phyloP scores from a whole-genome alignment of 2,797 vertebrate species.

The Podarcis siculus region DNA sequence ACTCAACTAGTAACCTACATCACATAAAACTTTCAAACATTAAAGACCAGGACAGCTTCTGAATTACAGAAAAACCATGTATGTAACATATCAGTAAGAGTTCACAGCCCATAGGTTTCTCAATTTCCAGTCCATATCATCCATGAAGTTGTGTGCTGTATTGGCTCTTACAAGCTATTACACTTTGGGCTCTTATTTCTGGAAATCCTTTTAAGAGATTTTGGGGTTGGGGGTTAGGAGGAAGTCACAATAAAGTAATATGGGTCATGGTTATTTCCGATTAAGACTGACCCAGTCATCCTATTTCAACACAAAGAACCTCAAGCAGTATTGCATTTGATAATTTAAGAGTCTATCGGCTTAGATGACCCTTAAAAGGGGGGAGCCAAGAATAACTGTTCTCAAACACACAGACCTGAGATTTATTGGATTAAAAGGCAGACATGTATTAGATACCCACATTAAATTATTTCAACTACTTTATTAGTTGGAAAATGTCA shows the following conservation, averaged over 20 bases:
- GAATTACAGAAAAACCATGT: background rate
- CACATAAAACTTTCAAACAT: background rate
- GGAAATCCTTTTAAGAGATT: slow-evolving; percentile 11
- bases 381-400: background rate
- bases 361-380: background rate
- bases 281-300: background rate
- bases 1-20: background rate
- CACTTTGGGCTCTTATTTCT: background rate
- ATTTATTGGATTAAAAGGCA: background rate
- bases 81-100: background rate
- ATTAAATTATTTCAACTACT: slow-evolving; percentile 1
- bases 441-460: background rate
- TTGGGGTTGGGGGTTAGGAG: background rate
- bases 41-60: background rate
- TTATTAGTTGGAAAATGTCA: background rate
- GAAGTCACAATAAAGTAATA: background rate
- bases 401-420: background rate
- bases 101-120: background rate
- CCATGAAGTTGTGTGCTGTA: background rate
- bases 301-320: background rate
- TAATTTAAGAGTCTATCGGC: background rate
- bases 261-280: background rate
- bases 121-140: background rate
- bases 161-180: background rate
- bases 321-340: background rate